phyloP scores from a whole-genome alignment of 2,113 vertebrate genomes.

The Corythoichthys intestinalis region DNA sequence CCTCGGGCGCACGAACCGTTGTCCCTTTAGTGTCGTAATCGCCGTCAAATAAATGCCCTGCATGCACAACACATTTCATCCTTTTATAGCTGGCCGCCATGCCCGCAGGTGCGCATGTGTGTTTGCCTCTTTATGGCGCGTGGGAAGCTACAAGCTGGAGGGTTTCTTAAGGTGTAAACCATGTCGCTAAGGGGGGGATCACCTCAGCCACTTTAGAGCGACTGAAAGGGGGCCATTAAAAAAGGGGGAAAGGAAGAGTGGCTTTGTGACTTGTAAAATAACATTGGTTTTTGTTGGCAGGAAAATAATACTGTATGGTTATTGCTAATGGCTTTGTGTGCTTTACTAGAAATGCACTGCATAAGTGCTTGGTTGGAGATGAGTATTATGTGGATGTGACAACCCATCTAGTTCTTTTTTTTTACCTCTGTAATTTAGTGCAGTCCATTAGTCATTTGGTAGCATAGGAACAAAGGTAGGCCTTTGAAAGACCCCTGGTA shows the following conservation, averaged over 20 bases:
- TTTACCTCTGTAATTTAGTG: no score
- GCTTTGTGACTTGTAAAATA: conserved; percentile 33
- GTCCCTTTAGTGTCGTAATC: conserved; percentile 19
- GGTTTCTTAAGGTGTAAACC: conserved; percentile 30
- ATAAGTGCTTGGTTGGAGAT: neutral
- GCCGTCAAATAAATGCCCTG: conserved; percentile 23
- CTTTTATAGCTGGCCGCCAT: conserved; percentile 31
- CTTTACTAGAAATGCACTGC: neutral
- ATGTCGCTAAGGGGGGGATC: conserved; percentile 19
- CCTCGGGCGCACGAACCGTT: conserved; percentile 8
- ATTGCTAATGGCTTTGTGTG: neutral
- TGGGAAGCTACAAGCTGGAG: conserved; percentile 7
- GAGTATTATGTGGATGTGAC: no score
- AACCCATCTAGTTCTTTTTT: neutral
- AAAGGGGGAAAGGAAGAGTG: conserved; percentile 5
- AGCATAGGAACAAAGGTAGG: no score
- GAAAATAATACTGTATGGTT: neutral
- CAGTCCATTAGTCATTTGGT: no score
- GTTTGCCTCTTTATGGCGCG: conserved; percentile 25
- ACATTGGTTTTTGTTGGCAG: conserved; percentile 10
- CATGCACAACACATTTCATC: conserved; percentile 36
- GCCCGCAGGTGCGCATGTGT: neutral
- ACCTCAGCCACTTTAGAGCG: conserved; percentile 41
- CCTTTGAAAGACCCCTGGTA: no score
- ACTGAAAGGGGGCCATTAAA: conserved; percentile 11